phyloP scores from a whole-genome alignment of 1,140 invertebrate genomes.

The Protaetia brevitarsis region DNA sequence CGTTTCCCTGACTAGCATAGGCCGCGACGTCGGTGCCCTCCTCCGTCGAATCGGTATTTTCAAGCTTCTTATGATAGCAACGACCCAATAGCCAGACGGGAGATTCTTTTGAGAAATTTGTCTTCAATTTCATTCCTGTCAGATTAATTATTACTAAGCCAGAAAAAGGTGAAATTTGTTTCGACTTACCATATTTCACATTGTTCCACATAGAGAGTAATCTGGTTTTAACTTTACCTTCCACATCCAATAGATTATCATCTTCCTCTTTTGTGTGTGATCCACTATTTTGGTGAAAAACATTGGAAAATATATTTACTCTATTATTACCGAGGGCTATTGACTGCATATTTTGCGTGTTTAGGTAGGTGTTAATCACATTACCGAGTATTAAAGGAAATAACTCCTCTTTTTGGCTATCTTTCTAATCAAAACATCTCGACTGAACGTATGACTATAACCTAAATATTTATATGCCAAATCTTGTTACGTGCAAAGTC shows the following conservation, averaged over 20 bases:
- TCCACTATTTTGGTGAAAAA: slow-evolving; percentile 26
- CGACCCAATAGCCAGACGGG: slow-evolving; percentile 79
- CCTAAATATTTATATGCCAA: too few species aligned
- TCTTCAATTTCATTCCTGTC: slow-evolving; percentile 64
- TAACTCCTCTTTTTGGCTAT: not conserved
- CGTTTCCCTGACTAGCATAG: slow-evolving; percentile 43
- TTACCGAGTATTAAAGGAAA: not conserved
- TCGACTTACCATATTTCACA: slow-evolving; percentile 73
- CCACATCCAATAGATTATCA: slow-evolving; percentile 52
- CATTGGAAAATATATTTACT: slow-evolving; percentile 33
- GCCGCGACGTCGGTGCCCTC: slow-evolving; percentile 48
- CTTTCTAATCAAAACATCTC: not conserved
- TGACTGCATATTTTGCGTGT: not conserved
- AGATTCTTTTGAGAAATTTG: slow-evolving; percentile 81
- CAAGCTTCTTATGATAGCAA: slow-evolving; percentile 74
- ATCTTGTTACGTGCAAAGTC: too few species aligned
- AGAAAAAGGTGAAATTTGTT: not conserved
- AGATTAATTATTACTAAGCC: slow-evolving; percentile 18
- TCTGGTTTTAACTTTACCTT: slow-evolving; percentile 77
- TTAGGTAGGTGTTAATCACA: not conserved
- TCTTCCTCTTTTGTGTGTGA: slow-evolving; percentile 43
- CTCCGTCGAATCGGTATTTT: slow-evolving; percentile 63
- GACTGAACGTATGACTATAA: too few species aligned
- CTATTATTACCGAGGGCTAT: slow-evolving; percentile 31
- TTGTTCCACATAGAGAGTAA: slow-evolving; percentile 86